Base-by-base conservation (phyloP, 2,113 vertebrate genomes). In the Zapornia atra region DNA sequence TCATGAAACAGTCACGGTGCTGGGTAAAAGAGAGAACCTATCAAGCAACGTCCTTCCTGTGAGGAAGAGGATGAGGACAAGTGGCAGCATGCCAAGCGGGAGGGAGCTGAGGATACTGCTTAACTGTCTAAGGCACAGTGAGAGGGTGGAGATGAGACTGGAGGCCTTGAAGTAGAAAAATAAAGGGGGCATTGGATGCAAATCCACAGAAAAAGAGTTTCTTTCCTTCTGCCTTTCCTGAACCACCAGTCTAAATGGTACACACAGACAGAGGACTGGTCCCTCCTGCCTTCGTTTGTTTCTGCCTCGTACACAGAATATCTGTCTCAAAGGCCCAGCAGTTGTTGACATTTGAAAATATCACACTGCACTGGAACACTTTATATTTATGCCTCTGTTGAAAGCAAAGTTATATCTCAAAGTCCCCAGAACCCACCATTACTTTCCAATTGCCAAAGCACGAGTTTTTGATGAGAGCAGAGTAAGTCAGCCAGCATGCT, bases 261-360 rank as follows among this genome's bases (percentile, higher is more conserved):
- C 51, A 81, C 46, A 21, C 40, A 81, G 63, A 12, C 82, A 93
- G 86, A 78, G 16, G 44, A 91, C 21, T 25, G 24, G 53, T 36
- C 54, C 73, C 66, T 91, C 33, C 40, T 60, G 72, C 73, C 84
- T 80, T 31, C 50, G 7, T 82, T 87, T 82, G 53, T 63, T 69
- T 80, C 86, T 95, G 86, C 66, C 69, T 95, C 8, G 3, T 54
- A 93, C 82, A 87, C 36, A 89, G 40, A 94, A n/a, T 75, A 22
- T 92, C 54, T 54, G 54, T 92, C 89, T 96, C 88, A 57, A 79
- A 26, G 68, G 77, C 34, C 92, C 71, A 89, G 68, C 65, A 90
- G 94, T 42, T 72, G 82, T 31, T 87, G 80, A 97, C 95, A 92
- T 90, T 94, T 82, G 70, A 93, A 95, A 96, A 68, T 66, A 91